Percentiles rank a stretch among this genome's conserved stretches.
phyloP scores from a whole-genome alignment of 2,797 vertebrate genomes.

The Erpetoichthys calabaricus region DNA sequence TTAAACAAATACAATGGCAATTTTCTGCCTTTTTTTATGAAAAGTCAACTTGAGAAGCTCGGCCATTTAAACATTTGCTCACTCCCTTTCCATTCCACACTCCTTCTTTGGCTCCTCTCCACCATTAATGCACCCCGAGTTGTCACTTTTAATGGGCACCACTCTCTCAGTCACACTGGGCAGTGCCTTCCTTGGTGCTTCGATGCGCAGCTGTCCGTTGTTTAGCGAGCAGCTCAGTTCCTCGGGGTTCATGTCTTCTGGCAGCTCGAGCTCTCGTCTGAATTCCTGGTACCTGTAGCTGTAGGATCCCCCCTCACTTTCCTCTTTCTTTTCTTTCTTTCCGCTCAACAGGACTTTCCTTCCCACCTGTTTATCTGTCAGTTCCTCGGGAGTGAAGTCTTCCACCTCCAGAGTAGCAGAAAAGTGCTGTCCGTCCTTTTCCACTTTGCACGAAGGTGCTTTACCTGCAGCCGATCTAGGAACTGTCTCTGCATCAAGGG shows the following conservation, averaged over 20 bases:
- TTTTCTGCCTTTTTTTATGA: too few relatives aligned
- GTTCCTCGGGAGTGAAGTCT: constrained; percentile 22
- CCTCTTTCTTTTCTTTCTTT: constrained; percentile 17
- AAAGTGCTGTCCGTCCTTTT: constrained; percentile 13
- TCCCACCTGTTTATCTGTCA: constrained; percentile 10
- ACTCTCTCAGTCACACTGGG: constrained; percentile 1
- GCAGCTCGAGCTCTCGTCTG: constrained; percentile 29
- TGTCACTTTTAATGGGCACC: constrained; percentile 7
- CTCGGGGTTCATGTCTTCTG: constrained; percentile 22
- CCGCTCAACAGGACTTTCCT: constrained; percentile 6
- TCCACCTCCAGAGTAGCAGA: constrained; percentile 21
- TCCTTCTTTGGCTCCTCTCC: too few relatives aligned
- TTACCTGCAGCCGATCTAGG: too few relatives aligned
- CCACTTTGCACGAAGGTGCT: not conserved
- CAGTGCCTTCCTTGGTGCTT: constrained; percentile 18
- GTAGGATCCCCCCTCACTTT: constrained; percentile 26
- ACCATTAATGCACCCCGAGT: too few relatives aligned
- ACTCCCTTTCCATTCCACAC: too few relatives aligned
- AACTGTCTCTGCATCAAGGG: too few relatives aligned
- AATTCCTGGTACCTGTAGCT: constrained; percentile 35
- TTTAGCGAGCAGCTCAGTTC: constrained; percentile 28
- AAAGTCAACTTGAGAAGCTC: too few relatives aligned
- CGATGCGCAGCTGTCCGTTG: constrained; percentile 30
- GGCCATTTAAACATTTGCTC: too few relatives aligned
- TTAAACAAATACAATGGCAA: too few relatives aligned